A percentile compares a stretch with the other conserved stretches of the same genome.
phyloP scores from a whole-genome alignment of 2,113 vertebrate genomes.

The Sturnira hondurensis region DNA sequence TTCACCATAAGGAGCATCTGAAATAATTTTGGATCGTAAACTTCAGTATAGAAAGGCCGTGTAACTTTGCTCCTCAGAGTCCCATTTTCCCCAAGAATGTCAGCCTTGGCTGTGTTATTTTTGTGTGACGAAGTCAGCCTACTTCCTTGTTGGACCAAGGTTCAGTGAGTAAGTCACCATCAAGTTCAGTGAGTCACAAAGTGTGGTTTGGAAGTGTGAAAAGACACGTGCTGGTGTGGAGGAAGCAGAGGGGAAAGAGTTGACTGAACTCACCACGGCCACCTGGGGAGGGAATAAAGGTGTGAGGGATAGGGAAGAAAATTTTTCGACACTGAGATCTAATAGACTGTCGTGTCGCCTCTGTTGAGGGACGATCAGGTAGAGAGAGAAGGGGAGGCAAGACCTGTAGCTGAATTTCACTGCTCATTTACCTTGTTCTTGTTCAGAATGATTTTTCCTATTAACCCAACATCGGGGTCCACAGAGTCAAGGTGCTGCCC shows the following conservation, averaged over 20 bases:
- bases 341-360: accelerated
- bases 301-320: accelerated
- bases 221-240: background rate
- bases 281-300: background rate
- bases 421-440: constrained; percentile 41
- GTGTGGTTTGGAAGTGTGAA: background rate
- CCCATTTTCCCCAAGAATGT: background rate
- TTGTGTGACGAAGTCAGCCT: background rate
- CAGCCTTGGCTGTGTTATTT: background rate
- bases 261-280: accelerated
- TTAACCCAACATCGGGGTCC: constrained; percentile 44
- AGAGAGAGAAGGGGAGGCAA: background rate
- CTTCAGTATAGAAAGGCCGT: background rate
- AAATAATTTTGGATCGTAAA: constrained; percentile 68
- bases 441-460: constrained; percentile 57
- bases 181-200: background rate
- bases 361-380: background rate
- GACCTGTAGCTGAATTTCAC: accelerated
- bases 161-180: background rate
- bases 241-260: background rate
- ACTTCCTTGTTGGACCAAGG: constrained; percentile 3
- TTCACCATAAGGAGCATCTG: constrained; percentile 42
- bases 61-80: background rate
- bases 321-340: background rate
- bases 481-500: accelerated